A percentile compares a stretch with the other conserved stretches of the same genome.
These are phyloP conservation scores for Resseliella maxima DNA, from an alignment of 2,888 invertebrate genomes.

Conservation along the genomic window DNA sequence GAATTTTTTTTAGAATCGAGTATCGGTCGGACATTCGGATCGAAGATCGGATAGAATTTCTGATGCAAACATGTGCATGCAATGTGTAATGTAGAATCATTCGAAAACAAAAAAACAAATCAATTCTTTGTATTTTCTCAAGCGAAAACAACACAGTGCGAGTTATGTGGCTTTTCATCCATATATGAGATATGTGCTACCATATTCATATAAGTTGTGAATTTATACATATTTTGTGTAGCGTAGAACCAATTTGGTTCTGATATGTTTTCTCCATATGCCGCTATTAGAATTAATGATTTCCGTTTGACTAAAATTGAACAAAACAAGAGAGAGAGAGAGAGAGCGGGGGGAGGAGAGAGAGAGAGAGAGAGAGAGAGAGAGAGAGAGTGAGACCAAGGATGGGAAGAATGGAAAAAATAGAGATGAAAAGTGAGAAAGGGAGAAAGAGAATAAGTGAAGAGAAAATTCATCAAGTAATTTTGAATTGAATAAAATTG, in stretches of 20 bases:
- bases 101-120: slow-evolving; percentile 40
- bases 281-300: slow-evolving; percentile 54
- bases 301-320: slow-evolving; percentile 47
- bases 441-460: not conserved
- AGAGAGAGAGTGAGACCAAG: not conserved
- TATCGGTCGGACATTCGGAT: too few relatives aligned
- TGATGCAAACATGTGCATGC: slow-evolving; percentile 44
- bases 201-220: not conserved
- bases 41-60: too few relatives aligned
- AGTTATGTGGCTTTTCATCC: not conserved
- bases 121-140: slow-evolving; percentile 51
- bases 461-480: not conserved
- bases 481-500: slow-evolving; percentile 41
- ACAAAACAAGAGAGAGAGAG: not conserved
- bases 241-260: not conserved
- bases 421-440: too few relatives aligned
- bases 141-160: slow-evolving; percentile 19
- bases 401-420: not conserved
- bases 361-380: not conserved
- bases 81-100: not conserved
- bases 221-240: slow-evolving; percentile 17
- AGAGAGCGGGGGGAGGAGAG: not conserved
- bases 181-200: not conserved
- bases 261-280: not conserved
- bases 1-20: too few relatives aligned